phyloP scores from a whole-genome alignment of 1,140 invertebrate species.

The Dendrolimus kikuchii region DNA sequence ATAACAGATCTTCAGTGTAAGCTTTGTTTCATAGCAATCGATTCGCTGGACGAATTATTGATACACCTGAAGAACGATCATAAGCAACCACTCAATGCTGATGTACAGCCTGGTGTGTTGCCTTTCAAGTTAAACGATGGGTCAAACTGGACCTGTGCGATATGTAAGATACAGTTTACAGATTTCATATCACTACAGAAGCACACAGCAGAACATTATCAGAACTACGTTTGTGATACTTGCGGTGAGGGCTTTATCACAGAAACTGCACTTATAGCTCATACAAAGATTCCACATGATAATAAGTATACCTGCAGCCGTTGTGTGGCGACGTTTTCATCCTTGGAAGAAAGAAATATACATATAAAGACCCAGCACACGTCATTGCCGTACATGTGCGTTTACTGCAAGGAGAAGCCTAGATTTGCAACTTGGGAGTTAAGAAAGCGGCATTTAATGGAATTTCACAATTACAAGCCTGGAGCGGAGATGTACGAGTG shows the following conservation, averaged over 20 bases:
- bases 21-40: constrained; percentile 50
- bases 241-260: constrained; percentile 66
- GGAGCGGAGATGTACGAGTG: constrained; percentile 62
- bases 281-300: constrained; percentile 54
- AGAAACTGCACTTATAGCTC: constrained; percentile 45
- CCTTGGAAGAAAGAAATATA: constrained; percentile 46
- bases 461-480: constrained; percentile 60
- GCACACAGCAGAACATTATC: constrained; percentile 58
- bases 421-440: constrained; percentile 57
- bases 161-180: constrained; percentile 55
- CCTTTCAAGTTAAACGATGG: constrained; percentile 57
- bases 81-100: constrained; percentile 49
- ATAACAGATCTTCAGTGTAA: constrained; percentile 59
- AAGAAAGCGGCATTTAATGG: constrained; percentile 50
- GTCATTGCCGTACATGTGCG: constrained; percentile 51
- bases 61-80: constrained; percentile 55
- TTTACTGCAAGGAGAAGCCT: constrained; percentile 58
- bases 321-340: constrained; percentile 56
- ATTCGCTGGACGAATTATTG: constrained; percentile 50
- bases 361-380: constrained; percentile 59
- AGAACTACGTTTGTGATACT: constrained; percentile 67
- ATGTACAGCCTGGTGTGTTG: constrained; percentile 51
- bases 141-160: constrained; percentile 47
- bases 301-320: constrained; percentile 59
- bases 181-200: constrained; percentile 62